Base-by-base conservation (phyloP, 1,140 invertebrate species). In the Wasmannia auropunctata region DNA sequence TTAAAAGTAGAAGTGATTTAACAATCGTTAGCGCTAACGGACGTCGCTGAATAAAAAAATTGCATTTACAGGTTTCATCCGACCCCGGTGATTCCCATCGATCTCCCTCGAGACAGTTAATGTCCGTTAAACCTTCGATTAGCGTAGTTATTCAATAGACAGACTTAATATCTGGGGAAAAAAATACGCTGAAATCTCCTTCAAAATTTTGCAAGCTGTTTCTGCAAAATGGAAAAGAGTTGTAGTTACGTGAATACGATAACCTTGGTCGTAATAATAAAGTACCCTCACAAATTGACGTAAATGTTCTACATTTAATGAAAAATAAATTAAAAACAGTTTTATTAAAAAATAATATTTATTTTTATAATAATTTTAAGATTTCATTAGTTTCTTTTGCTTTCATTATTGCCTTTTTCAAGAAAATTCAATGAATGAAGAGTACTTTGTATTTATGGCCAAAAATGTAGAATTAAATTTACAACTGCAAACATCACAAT, bases 1-100 rank as follows among this genome's bases (percentile, higher is more conserved):
- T 83, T 83, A 83, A 83, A 83, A 83, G 79, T 83, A 74, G 79
- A 83, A 83, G 79, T 83, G 79, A 83, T 83, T 83, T 83, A 83
- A 83, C 79, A 83, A 83, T 83, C 79, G 79, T 83, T 83, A 83
- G 79, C 79, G 79, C 67, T 72, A 83, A 83, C 79, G 79, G 79
- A 83, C 79, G 79, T 83, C 79, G 67, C 67, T 72, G 79, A 72
- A 83, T 72, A 58, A 81, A 83, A 81, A 83, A 83, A 83, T 58
- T 83, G 79, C 51, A 74, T 83, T 83, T 58, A 43, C 67, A 58
- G 67, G 67, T 74, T 83, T 72, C 37, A 60, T 72, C 58, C 79
- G 58, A 69, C 4, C n/a, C 76, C 31, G 19, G 37, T 72, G 51
- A 83, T 74, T 58, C 67, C n/a, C 67, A 83, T 74, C 79, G 79